These are phyloP conservation scores for Sphyrna mokarran DNA, from an alignment of 2,113 vertebrate genomes.

Conservation along the genomic window DNA sequence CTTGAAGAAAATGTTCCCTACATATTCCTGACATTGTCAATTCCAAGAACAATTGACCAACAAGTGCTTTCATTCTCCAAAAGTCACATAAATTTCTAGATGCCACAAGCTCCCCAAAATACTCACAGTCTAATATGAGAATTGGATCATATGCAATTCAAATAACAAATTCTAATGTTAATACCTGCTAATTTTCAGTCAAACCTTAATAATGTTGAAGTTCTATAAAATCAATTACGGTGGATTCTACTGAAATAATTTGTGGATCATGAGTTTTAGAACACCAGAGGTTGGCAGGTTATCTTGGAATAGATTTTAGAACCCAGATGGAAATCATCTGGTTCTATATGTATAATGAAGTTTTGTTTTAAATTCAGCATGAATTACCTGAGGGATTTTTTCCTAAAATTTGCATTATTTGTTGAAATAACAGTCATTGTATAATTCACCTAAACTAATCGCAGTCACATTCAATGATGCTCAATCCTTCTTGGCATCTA, in stretches of 20 bases:
- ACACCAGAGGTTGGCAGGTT: neutral
- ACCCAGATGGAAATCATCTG: neutral
- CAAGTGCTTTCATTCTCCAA: too few species aligned
- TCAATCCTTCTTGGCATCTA: neutral
- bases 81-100: too few species aligned
- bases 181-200: neutral
- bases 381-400: neutral
- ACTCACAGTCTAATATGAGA: too few species aligned
- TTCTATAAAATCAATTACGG: neutral
- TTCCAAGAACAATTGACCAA: too few species aligned
- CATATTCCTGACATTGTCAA: too few species aligned
- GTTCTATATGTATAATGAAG: neutral
- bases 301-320: neutral
- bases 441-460: neutral
- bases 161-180: neutral
- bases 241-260: neutral
- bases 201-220: neutral
- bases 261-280: neutral
- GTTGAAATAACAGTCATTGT: neutral
- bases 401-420: neutral
- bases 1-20: too few species aligned
- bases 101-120: too few species aligned
- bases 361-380: neutral
- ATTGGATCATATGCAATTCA: too few species aligned
- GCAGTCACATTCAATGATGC: neutral